These are phyloP conservation scores for Melierax canorus DNA, from an alignment of 2,113 vertebrate genomes.

Conservation along the genomic window DNA sequence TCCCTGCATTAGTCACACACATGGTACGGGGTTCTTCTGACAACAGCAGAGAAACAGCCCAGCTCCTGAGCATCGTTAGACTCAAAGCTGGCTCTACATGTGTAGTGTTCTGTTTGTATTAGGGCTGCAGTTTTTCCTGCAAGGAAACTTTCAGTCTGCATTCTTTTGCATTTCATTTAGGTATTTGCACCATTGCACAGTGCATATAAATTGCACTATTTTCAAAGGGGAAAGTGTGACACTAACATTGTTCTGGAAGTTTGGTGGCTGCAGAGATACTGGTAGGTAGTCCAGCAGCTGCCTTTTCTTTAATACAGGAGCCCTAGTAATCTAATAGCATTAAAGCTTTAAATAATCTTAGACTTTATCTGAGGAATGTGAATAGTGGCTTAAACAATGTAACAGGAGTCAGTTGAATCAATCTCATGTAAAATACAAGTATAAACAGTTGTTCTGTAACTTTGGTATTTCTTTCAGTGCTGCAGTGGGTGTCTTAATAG, in stretches of 20 bases:
- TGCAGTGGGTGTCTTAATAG: background rate
- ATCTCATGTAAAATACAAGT: background rate
- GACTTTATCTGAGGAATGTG: background rate
- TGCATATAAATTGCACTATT: background rate
- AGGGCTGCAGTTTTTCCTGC: background rate
- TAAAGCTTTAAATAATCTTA: background rate
- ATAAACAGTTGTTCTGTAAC: background rate
- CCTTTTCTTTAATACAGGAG: background rate
- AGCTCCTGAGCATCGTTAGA: rapidly evolving
- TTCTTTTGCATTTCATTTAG: background rate
- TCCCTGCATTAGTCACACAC: background rate
- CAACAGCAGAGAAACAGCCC: background rate
- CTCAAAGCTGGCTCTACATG: rapidly evolving
- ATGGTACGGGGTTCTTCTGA: background rate
- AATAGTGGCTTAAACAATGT: background rate
- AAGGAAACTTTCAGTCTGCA: background rate
- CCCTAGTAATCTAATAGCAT: background rate
- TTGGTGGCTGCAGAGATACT: background rate
- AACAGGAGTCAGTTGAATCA: background rate
- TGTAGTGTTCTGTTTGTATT: rapidly evolving
- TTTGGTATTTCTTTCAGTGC: background rate
- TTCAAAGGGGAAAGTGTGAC: background rate
- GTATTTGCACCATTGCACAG: background rate
- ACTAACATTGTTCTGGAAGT: background rate
- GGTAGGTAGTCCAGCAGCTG: background rate